Base-by-base conservation (phyloP, 1,140 invertebrate species). In the Brachionus koreanus region DNA sequence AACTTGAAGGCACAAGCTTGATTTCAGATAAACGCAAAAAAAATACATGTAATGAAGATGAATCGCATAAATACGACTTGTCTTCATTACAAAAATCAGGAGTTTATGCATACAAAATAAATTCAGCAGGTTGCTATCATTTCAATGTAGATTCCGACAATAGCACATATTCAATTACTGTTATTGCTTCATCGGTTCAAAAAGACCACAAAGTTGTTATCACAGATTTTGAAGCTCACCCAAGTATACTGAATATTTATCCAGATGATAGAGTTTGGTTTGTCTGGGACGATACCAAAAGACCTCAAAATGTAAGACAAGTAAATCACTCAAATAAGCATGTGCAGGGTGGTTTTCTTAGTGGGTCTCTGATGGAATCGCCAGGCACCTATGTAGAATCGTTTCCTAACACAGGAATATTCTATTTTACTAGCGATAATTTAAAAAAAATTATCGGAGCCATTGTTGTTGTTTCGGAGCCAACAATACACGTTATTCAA, bases 211-310 rank as follows among this genome's bases (percentile, higher is more conserved):
- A 87, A 37, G 85, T 89, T 3, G 85, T 86, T 72, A 81, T 88
- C 69, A 87, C 86, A 65, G 88, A 89, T 84, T 86, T 84, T 82
- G 87, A 87, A 16, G 86, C 88, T 84, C 86, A 88, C 61, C 87
- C 87, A 1, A 86, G 86, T 82, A 85, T 87, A 12, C 83, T 89
- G 57, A 87, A 86, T 12, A 85, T 88, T 9, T 83, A 86, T 23
- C 86, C 86, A 35, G 85, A 86, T 83, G 88, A 88, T 85, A 63
- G 87, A 33, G 87, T 89, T 23, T 89, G 88, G 88, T 89, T 87
- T 86, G 85, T 88, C 46, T 89, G 88, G 88, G 87, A 88, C 83
- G 85, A 84, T 74, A 84, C 85, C 10, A 86, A 86, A 77, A 87
- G 86, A 83, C 85, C 85, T 67, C 87, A 88, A 81, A 88, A 88